Percentiles rank a stretch among this genome's conserved stretches.
phyloP scores from a whole-genome alignment of 1,140 invertebrate species.

The Listronotus oregonensis region DNA sequence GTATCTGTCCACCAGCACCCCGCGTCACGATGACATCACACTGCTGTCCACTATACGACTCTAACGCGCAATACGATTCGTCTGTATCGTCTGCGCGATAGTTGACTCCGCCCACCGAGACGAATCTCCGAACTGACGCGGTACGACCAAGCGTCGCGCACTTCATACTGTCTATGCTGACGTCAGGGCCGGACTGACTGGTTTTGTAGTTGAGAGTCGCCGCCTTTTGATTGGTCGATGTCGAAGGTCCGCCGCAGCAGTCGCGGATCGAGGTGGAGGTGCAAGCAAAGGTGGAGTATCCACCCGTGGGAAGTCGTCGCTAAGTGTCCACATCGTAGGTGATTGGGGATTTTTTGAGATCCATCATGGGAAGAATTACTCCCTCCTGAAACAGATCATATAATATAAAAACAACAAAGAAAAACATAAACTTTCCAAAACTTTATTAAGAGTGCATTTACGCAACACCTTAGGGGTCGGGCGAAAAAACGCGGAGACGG shows the following conservation, averaged over 20 bases:
- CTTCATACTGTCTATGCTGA: slow-evolving; percentile 28
- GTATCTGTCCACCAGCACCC: slow-evolving; percentile 30
- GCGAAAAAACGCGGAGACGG: too few species aligned
- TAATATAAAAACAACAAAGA: too few species aligned
- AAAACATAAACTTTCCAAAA: too few species aligned
- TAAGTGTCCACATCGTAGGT: slow-evolving; percentile 60
- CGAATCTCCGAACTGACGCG: slow-evolving; percentile 21
- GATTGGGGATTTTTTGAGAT: slow-evolving; percentile 61
- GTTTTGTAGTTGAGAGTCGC: slow-evolving; percentile 50
- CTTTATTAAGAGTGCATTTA: too few species aligned
- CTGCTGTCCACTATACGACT: slow-evolving; percentile 2
- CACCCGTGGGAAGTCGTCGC: slow-evolving; percentile 50
- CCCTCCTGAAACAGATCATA: slow-evolving; percentile 62
- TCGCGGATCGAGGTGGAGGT: slow-evolving; percentile 51
- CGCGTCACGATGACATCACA: slow-evolving; percentile 35
- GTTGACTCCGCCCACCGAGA: slow-evolving; percentile 19
- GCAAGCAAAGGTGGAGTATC: slow-evolving; percentile 46
- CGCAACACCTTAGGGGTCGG: too few species aligned
- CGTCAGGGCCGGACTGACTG: slow-evolving; percentile 45
- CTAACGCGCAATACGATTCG: slow-evolving; percentile 17
- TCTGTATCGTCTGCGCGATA: slow-evolving; percentile 12
- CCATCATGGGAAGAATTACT: slow-evolving; percentile 62
- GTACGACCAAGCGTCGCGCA: slow-evolving; percentile 45
- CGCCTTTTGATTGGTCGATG: slow-evolving; percentile 37
- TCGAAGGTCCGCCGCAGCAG: slow-evolving; percentile 54